Evolutionary conservation across 53 echinoderm and acorn worm species (phyloP).

Genomic region (Zoroaster sp.): DNA sequence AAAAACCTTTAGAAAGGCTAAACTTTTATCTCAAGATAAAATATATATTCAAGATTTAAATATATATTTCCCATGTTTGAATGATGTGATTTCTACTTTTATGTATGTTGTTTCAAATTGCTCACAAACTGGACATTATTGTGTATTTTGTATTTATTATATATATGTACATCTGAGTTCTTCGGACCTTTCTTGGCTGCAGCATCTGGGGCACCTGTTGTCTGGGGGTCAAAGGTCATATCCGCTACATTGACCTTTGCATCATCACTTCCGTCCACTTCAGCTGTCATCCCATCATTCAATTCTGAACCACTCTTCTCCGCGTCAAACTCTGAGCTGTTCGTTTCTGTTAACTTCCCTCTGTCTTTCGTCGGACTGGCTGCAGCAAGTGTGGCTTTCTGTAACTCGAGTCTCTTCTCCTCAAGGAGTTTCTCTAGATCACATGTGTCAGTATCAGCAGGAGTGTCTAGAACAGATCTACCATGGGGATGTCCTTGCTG

Average conservation of each 20-base stretch:
- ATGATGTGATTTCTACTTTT: too few relatives aligned
- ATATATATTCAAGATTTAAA: too few relatives aligned
- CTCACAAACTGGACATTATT: too few relatives aligned
- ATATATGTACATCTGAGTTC: too few relatives aligned
- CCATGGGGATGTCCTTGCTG: background rate
- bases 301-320: background rate
- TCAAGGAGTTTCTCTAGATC: conserved; percentile 42
- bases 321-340: background rate
- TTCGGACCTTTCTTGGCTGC: background rate
- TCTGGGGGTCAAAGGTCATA: background rate
- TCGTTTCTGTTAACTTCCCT: background rate
- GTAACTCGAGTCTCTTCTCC: conserved; percentile 52
- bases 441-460: background rate
- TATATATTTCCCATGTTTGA: too few relatives aligned
- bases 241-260: background rate
- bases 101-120: too few relatives aligned
- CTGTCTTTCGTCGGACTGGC: background rate
- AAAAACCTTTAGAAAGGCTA: too few relatives aligned
- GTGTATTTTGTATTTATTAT: too few relatives aligned
- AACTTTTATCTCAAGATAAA: too few relatives aligned
- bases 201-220: background rate
- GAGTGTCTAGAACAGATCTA: background rate
- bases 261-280: conserved; percentile 25
- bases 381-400: background rate
- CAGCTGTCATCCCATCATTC: background rate